Base-by-base conservation (phyloP, 1,140 invertebrate genomes). In the Heliothis virescens region DNA sequence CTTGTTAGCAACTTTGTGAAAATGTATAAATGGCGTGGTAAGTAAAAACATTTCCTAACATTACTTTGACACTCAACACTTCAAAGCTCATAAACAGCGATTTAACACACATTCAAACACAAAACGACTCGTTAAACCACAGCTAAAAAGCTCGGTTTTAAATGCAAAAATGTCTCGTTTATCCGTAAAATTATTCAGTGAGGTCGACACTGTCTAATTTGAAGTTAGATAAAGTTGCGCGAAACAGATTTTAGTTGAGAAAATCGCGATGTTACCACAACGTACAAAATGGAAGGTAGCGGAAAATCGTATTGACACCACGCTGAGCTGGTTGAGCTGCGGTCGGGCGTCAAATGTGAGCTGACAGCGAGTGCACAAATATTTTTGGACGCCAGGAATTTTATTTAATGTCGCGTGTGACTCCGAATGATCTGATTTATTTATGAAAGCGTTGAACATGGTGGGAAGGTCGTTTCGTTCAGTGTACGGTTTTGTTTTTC, bases 241-340 rank as follows among this genome's bases (percentile, higher is more conserved):
- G 18, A 26, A 57, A 62, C 57, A 75, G 72, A 21, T 75, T 60
- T 75, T 75, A 75, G 41, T 75, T 75, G 7, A 13, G 13, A 71
- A 71, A 71, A 71, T 71, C 41, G 55, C 18, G 48, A 12, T 62
- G 41, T 60, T 21, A 62, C 50, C 29, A 59, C 29, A 59, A 50
- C 59, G 71, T 75, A 69, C 67, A 67, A 74, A 78, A 62, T 73
- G 55, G 75, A 48, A 63, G 72, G 63, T 62, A 67, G 69, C 60
- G 55, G 69, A 59, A 79, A 82, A 82, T 72, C 60, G 69, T 79
- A 79, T 82, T 78, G 80, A 82, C 75, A 82, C 80, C 69, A 55
- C 41, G 75, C 26, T 18, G 26, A 18, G 48, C 59, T 53, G 59
- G 75, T 26, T 18, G 26, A 18, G 48, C 59, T 53, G 59, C 15